Evolutionary conservation across 2,113 vertebrate species (phyloP).

Genomic region (Dromas ardeola): DNA sequence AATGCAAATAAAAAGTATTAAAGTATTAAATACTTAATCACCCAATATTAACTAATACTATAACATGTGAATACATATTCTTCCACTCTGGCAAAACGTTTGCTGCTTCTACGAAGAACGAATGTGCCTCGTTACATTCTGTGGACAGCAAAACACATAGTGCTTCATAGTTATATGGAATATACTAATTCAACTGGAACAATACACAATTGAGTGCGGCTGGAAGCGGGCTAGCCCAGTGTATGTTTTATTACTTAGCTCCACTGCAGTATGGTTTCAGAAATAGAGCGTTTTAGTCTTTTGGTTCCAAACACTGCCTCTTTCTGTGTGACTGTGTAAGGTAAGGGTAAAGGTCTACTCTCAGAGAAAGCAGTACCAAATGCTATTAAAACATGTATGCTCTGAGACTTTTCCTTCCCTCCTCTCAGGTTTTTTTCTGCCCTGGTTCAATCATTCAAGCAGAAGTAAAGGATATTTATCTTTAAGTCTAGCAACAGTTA

Average conservation of each 20-base stretch:
- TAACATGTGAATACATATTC: neutral
- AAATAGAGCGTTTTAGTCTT: neutral
- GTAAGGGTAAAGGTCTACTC: neutral
- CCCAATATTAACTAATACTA: neutral
- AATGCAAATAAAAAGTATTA: neutral
- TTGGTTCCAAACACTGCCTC: neutral
- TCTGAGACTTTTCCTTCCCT: neutral
- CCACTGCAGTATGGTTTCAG: neutral
- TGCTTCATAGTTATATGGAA: neutral
- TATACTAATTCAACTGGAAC: neutral
- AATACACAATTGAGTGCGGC: fast-evolving
- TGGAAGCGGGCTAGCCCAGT: neutral
- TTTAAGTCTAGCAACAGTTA: neutral
- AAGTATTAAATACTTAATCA: neutral
- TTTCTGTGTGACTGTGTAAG: neutral
- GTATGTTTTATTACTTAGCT: neutral
- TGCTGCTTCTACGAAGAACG: neutral
- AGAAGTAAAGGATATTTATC: neutral
- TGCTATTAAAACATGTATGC: neutral
- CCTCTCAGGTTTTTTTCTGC: neutral
- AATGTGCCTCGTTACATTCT: neutral
- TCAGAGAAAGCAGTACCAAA: neutral
- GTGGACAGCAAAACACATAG: neutral
- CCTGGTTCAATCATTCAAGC: neutral
- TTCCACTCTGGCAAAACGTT: neutral